These are phyloP conservation scores for Nothocercus julius DNA, from an alignment of 2,113 vertebrate genomes.

Conservation along the genomic window DNA sequence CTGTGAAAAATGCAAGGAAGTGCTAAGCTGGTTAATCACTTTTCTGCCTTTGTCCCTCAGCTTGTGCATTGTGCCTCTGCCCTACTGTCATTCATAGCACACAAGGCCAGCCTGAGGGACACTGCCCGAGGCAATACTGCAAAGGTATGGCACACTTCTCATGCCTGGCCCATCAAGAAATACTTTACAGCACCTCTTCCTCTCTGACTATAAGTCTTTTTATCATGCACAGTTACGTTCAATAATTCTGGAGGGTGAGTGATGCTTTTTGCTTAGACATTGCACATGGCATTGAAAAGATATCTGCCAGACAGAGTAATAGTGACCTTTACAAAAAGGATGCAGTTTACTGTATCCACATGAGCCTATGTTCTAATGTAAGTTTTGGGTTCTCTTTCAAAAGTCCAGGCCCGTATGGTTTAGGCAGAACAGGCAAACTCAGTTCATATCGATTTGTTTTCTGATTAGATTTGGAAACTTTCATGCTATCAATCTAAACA, in stretches of 20 bases:
- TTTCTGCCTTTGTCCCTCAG: background rate
- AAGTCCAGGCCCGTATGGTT: background rate
- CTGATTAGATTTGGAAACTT: background rate
- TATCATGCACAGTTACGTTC: background rate
- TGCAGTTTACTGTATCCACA: background rate
- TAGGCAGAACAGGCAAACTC: background rate
- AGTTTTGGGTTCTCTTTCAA: background rate
- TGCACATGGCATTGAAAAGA: background rate
- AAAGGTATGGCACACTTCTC: background rate
- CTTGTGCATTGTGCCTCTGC: background rate
- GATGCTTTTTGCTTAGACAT: background rate
- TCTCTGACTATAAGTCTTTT: background rate
- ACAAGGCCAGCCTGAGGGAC: background rate
- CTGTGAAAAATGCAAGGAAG: background rate
- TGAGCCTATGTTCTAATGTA: background rate
- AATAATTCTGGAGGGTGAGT: background rate
- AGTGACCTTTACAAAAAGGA: background rate
- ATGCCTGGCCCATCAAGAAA: background rate
- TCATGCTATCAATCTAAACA: background rate
- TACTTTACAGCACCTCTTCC: too few relatives aligned
- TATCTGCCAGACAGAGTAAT: background rate
- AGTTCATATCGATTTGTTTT: background rate
- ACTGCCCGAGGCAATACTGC: too few relatives aligned
- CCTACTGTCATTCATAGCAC: background rate
- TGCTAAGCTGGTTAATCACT: background rate